These are phyloP conservation scores for Numenius arquata DNA, from an alignment of 2,113 vertebrate species.

Conservation along the genomic window DNA sequence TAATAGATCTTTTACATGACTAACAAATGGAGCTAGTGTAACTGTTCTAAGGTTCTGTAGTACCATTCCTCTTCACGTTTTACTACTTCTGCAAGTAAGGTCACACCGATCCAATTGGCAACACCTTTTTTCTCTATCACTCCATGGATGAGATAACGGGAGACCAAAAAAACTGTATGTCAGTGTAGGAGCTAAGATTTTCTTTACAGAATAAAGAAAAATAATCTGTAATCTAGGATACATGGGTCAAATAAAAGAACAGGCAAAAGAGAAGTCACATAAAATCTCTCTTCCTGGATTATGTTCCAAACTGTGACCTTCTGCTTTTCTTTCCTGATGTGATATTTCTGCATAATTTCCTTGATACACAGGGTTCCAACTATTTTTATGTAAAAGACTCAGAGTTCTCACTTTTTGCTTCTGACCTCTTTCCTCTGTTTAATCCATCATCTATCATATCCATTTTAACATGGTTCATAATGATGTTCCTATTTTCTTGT, in stretches of 20 bases:
- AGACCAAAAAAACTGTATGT: background rate
- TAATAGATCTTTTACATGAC: background rate
- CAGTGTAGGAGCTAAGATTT: background rate
- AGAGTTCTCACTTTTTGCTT: background rate
- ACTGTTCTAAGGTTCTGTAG: background rate
- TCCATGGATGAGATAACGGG: background rate
- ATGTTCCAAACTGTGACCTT: background rate
- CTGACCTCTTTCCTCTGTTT: background rate
- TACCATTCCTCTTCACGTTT: background rate
- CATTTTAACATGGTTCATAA: background rate
- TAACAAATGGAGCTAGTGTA: background rate
- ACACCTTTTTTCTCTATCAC: background rate
- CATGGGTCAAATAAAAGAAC: background rate
- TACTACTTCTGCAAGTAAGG: background rate
- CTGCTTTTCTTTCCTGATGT: background rate
- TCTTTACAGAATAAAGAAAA: background rate
- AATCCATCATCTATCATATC: background rate
- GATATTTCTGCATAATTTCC: background rate
- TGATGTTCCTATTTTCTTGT: background rate
- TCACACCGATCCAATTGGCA: background rate
- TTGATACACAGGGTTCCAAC: background rate
- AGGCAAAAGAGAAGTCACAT: background rate
- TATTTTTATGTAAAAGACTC: background rate
- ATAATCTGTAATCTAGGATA: background rate
- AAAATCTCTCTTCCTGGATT: background rate